Conservation (phyloP, 2,113 vertebrate species). For the Alectura lathami region DNA sequence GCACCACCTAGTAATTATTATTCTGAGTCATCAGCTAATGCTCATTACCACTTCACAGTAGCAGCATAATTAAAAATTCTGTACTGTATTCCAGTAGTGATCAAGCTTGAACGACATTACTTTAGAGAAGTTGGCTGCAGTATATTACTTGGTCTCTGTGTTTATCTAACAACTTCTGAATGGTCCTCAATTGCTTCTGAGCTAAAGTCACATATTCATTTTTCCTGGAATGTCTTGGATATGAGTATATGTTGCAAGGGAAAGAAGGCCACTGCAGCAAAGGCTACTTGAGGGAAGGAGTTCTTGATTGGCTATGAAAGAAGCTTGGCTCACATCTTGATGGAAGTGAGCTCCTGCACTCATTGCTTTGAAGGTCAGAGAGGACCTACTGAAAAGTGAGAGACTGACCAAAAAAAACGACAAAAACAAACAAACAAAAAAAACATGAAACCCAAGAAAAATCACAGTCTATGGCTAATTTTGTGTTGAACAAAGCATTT, state of each 20-base stretch:
- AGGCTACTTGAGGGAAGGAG: background rate
- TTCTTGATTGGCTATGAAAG: background rate
- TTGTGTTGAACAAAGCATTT: background rate
- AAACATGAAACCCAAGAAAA: background rate
- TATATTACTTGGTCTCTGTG: background rate
- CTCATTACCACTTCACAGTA: constrained; percentile 60
- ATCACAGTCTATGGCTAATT: background rate
- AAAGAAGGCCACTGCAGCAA: background rate
- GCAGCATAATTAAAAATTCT: constrained; percentile 66
- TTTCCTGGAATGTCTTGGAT: background rate
- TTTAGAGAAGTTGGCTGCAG: constrained; percentile 18
- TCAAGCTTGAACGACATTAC: background rate
- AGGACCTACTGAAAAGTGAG: background rate
- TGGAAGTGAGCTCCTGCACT: background rate
- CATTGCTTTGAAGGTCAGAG: background rate
- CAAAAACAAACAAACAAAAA: background rate
- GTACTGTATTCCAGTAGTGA: background rate
- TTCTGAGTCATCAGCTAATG: constrained; percentile 69
- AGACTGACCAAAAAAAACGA: background rate
- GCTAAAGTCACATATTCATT: background rate
- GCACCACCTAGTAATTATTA: constrained; percentile 71
- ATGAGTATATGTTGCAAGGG: background rate
- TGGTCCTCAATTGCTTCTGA: background rate
- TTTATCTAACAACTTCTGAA: background rate
- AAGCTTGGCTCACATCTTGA: background rate